Conservation (phyloP, 2,888 invertebrate species). For the Drosophila neutralis region DNA sequence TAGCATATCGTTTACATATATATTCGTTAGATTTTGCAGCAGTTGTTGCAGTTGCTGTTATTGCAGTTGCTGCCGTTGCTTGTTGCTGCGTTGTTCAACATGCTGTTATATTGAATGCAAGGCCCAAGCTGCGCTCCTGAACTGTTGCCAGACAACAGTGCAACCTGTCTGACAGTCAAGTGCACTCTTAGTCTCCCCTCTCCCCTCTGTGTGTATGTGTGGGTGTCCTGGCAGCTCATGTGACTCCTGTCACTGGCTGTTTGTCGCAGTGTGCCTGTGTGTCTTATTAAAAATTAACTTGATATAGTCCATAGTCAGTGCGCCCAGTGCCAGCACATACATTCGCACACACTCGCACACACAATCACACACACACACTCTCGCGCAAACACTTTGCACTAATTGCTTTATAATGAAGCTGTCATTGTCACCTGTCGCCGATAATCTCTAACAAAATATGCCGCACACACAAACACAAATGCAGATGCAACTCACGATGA, state of each 20-base stretch:
- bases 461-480: conserved; percentile 17
- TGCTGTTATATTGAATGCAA: conserved; percentile 76
- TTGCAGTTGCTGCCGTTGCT: conserved; percentile 45
- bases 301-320: conserved; percentile 32
- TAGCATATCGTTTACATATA: conserved; percentile 82
- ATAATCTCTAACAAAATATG: conserved; percentile 70
- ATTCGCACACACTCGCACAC: background rate
- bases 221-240: conserved; percentile 47
- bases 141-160: conserved; percentile 54
- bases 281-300: conserved; percentile 77
- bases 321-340: conserved; percentile 22
- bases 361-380: conserved; percentile 13
- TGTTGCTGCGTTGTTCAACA: conserved; percentile 75
- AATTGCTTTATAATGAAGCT: conserved; percentile 82
- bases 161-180: conserved; percentile 61
- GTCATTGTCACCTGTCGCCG: conserved; percentile 83
- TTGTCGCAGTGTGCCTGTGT: conserved; percentile 53
- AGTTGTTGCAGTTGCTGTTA: conserved; percentile 29
- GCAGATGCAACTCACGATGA: conserved; percentile 13
- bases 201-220: background rate
- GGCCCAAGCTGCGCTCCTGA: conserved; percentile 53
- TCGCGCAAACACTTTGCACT: conserved; percentile 45
- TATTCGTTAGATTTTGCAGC: conserved; percentile 76
- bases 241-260: conserved; percentile 76
- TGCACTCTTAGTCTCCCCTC: conserved; percentile 27